Conservation (phyloP, 2,888 invertebrate genomes). For the Tinea pellionella region DNA sequence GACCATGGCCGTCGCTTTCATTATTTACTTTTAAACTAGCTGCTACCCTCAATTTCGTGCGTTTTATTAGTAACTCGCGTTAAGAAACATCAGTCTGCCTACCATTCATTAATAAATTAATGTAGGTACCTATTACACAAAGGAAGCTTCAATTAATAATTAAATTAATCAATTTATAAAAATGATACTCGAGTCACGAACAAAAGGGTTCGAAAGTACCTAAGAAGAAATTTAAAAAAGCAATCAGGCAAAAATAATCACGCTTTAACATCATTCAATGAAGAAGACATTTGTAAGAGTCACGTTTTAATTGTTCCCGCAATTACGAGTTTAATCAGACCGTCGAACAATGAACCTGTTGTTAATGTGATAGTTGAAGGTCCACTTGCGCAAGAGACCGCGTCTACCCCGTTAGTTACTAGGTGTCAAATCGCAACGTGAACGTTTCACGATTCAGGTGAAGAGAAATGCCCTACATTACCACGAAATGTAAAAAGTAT, state of each 20-base stretch:
- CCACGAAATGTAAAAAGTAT: background rate
- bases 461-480: background rate
- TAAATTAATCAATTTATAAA: too few relatives aligned
- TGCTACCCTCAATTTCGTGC: too few relatives aligned
- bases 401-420: constrained; percentile 3
- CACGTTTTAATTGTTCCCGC: constrained; percentile 4
- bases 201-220: too few relatives aligned
- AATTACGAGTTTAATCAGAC: constrained; percentile 11
- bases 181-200: too few relatives aligned
- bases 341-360: constrained; percentile 8
- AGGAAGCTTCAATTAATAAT: too few relatives aligned
- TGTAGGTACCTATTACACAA: too few relatives aligned
- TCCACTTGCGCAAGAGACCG: constrained; percentile 12
- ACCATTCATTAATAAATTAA: too few relatives aligned
- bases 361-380: constrained; percentile 12
- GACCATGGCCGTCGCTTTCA: too few relatives aligned
- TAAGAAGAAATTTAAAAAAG: background rate
- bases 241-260: background rate
- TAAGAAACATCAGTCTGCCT: too few relatives aligned
- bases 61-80: too few relatives aligned
- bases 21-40: too few relatives aligned
- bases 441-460: background rate
- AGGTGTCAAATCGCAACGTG: constrained; percentile 7
- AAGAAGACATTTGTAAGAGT: background rate
- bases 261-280: background rate